Base-by-base conservation (phyloP, 2,888 invertebrate species). In the Pherbina coryleti region DNA sequence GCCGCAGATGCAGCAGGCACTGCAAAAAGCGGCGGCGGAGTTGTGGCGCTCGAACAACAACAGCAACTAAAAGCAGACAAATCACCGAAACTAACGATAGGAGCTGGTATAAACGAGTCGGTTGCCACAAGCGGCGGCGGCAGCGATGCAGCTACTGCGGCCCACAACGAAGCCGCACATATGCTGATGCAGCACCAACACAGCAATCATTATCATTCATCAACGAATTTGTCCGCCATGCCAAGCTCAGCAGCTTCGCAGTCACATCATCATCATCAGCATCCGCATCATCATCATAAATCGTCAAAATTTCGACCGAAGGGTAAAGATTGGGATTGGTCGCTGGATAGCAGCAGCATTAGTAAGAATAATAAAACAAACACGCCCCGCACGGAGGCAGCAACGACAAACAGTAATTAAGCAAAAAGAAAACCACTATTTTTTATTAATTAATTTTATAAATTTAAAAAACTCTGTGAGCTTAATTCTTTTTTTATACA, bases 321-420 rank as follows among this genome's bases (percentile, higher is more conserved):
- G 85, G 94, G 94, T 78, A 94, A 94, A 86, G 93, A 93, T 84
- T 94, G 94, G 93, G 93, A 93, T 86, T 94, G 94, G 93, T 88
- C 90, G 8, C 81, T 86, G 82, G 90, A 89, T 77, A 88, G 87
- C 77, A 84, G 83, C 70, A 85, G 84, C 79, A 86, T 86, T 17
- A 82, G 82, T 77, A 78, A 72, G 44, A 82, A 81, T 76, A 82
- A 78, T 34, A 55, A 53, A 22, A 44, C 25, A 3, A 44, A 19
- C n/a, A 31, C 51, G 9, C 25, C 53, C 9, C n/a, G 44, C 19
- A 11, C 76, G 34, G 76, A 77, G 64, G 57, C 34, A 34, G 64
- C 76, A 11, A 67, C 75, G 34, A 55, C 76, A 72, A 72, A 64
- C 37, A 51, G 86, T 78, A 84, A 83, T 82, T 85, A 82, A 84